Evolutionary conservation across 2,888 invertebrate genomes (phyloP).

Genomic region (Operophtera brumata): DNA sequence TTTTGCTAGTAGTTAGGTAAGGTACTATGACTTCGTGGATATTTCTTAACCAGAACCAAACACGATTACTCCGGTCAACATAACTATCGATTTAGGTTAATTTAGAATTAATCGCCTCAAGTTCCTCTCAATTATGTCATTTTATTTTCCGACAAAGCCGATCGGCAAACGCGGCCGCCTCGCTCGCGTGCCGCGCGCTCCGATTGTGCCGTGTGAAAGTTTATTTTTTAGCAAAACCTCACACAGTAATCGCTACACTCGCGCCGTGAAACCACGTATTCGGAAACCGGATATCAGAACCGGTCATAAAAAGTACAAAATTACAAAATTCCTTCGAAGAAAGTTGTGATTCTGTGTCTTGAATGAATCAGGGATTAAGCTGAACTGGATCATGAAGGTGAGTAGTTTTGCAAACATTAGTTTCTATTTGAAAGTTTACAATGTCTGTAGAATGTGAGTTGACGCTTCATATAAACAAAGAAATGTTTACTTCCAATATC

Average conservation of each 20-base stretch:
- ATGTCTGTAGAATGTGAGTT: background rate
- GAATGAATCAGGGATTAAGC: slow-evolving; percentile 29
- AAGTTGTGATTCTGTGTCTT: slow-evolving; percentile 35
- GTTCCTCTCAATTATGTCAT: slow-evolving; percentile 20
- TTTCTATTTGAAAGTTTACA: slow-evolving; percentile 27
- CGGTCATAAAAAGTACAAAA: slow-evolving; percentile 22
- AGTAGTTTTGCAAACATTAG: slow-evolving; percentile 31
- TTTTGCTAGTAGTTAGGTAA: too few species aligned
- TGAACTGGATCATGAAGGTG: slow-evolving; percentile 44
- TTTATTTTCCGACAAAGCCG: slow-evolving; percentile 1
- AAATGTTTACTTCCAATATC: background rate
- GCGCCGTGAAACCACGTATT: slow-evolving; percentile 22
- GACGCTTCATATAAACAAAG: slow-evolving; percentile 11
- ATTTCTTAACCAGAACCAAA: background rate
- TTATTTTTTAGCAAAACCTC: slow-evolving; percentile 4
- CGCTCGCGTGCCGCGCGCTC: slow-evolving; percentile 6
- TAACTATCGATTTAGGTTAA: slow-evolving; percentile 22
- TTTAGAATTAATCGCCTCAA: slow-evolving; percentile 18
- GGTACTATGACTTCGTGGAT: background rate
- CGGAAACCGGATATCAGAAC: slow-evolving; percentile 13
- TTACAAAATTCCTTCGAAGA: slow-evolving; percentile 34
- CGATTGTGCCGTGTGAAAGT: slow-evolving; percentile 19
- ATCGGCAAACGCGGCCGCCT: background rate
- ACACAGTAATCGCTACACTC: slow-evolving; percentile 21
- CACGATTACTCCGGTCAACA: slow-evolving; percentile 12